phyloP scores from a whole-genome alignment of 2,113 vertebrate species.

The Guaruba guarouba region DNA sequence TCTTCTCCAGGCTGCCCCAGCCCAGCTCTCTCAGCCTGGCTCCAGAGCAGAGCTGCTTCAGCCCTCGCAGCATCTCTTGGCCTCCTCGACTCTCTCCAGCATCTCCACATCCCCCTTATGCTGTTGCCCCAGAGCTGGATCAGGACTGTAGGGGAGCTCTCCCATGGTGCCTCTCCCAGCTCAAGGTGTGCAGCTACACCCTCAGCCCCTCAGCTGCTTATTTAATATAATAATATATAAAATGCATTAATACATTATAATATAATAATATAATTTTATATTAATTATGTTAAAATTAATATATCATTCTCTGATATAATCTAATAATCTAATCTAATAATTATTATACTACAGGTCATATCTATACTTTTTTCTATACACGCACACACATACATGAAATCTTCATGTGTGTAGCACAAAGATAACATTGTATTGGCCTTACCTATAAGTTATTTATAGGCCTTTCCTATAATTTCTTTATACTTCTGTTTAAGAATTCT shows the following conservation, averaged over 20 bases:
- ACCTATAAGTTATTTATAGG: background rate
- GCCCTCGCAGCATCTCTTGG: background rate
- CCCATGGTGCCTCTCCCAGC: background rate
- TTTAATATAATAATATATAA: too few relatives aligned
- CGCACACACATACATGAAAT: background rate
- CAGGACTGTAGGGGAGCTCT: background rate
- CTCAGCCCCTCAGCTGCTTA: too few relatives aligned
- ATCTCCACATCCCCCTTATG: background rate
- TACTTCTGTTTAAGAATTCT: background rate
- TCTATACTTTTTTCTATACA: background rate
- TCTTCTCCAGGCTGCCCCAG: too few relatives aligned
- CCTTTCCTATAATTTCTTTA: background rate
- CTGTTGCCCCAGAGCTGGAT: background rate
- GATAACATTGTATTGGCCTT: background rate
- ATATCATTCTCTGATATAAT: too few relatives aligned
- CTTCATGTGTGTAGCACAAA: background rate
- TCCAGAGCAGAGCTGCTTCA: background rate
- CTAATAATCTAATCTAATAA: background rate
- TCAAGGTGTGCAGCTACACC: background rate
- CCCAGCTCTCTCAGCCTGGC: too few relatives aligned
- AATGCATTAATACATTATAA: too few relatives aligned
- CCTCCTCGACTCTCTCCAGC: background rate
- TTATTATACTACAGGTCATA: background rate
- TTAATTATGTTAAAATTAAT: too few relatives aligned
- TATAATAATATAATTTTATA: too few relatives aligned